Evolutionary conservation across 2,888 invertebrate species (phyloP).

Genomic region (Cheilosia soror): DNA sequence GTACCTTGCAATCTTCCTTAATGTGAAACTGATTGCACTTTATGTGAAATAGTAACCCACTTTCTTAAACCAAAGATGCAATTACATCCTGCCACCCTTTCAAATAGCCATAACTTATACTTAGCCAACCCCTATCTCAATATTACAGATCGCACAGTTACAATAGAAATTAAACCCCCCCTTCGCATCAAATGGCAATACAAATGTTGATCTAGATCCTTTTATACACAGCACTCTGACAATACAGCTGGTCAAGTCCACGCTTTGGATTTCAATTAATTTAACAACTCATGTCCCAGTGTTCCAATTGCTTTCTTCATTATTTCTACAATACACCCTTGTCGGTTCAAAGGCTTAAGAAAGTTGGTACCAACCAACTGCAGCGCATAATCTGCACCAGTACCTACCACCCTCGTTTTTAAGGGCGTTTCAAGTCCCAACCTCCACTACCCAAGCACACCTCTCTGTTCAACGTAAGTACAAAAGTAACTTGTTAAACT

Average conservation of each 20-base stretch:
- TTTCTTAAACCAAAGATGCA: too few relatives aligned
- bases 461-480: conserved; percentile 10
- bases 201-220: not conserved
- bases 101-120: too few relatives aligned
- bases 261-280: conserved; percentile 59
- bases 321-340: conserved; percentile 18
- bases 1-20: too few relatives aligned
- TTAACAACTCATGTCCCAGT: conserved; percentile 24
- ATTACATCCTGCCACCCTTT: too few relatives aligned
- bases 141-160: too few relatives aligned
- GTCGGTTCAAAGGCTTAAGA: conserved; percentile 12
- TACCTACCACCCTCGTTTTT: not conserved
- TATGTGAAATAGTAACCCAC: too few relatives aligned
- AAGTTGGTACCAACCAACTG: conserved; percentile 11
- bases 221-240: too few relatives aligned
- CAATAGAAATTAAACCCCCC: too few relatives aligned
- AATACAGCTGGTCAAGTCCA: conserved; percentile 4
- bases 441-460: conserved; percentile 6
- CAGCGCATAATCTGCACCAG: conserved; percentile 6
- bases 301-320: conserved; percentile 31
- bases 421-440: conserved; percentile 1
- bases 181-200: not conserved
- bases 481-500: conserved; percentile 41
- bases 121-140: too few relatives aligned
- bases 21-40: too few relatives aligned